phyloP scores from a whole-genome alignment of 2,888 invertebrate species.

The Cerastoderma edule region DNA sequence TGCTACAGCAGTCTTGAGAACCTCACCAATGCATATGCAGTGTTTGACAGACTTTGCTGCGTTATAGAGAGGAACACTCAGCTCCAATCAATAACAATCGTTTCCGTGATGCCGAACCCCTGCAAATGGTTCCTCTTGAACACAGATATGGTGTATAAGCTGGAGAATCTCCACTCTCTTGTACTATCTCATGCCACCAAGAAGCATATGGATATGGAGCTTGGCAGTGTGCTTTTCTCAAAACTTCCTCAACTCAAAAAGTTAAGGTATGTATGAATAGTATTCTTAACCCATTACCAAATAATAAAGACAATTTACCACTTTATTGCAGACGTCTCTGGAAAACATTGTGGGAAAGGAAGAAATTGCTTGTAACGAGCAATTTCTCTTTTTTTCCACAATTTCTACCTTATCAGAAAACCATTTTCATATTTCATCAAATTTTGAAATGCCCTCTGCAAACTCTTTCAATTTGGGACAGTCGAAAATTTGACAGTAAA shows the following conservation, averaged over 20 bases:
- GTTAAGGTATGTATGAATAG: constrained; percentile 48
- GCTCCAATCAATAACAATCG: constrained; percentile 34
- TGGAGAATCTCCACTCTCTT: constrained; percentile 41
- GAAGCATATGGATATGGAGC: constrained; percentile 1
- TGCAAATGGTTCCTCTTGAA: constrained; percentile 34
- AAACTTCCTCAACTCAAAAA: constrained; percentile 11
- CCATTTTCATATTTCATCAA: no score
- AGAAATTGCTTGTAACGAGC: no score
- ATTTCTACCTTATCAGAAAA: no score
- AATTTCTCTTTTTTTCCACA: no score
- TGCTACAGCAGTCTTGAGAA: constrained; percentile 20
- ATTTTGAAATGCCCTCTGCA: no score
- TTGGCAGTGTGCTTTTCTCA: constrained; percentile 19
- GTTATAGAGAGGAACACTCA: constrained; percentile 28
- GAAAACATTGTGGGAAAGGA: no score
- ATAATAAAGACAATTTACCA: no score
- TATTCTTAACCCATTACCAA: no score
- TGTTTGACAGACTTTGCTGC: constrained; percentile 14
- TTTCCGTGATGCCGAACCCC: constrained; percentile 35
- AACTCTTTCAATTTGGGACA: no score
- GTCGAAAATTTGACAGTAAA: no score
- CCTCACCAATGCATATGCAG: constrained; percentile 17
- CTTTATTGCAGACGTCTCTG: no score
- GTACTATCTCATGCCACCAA: constrained; percentile 27
- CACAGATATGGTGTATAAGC: constrained; percentile 22